Base-by-base conservation (phyloP, 2,888 invertebrate species). In the Lycocerus yunnanus region DNA sequence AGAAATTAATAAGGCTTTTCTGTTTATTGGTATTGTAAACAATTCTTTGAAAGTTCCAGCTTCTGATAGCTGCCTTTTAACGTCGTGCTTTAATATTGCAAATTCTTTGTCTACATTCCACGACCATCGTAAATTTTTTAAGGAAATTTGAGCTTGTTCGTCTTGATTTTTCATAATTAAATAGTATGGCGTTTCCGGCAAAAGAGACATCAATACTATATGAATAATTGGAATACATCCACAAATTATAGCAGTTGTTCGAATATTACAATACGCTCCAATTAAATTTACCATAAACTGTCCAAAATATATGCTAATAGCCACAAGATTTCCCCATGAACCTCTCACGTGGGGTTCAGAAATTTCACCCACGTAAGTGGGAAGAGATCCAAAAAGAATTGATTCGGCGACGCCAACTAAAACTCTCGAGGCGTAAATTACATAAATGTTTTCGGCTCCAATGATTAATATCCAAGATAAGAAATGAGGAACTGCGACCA, bases 121-220 rank as follows among this genome's bases (percentile, higher is more conserved):
- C 20, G 77, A 82, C 72, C 83, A 74, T 68, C 79, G 77, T 8
- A 85, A 70, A 69, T 71, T 78, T 61, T 78, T 79, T 66, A 85
- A 75, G 1, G 83, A 80, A 11, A 71, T 72, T 69, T 77, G 78
- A 2, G 85, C 85, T 61, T 82, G 79, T 1, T 81, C 82, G 11
- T 76, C 58, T 61, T 81, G 79, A 0, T 79, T 80, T 73, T 83
- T 81, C 78, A 81, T 83, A 4, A 84, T 72, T 16, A 79, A 80
- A 66, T 78, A 84, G 70, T 84, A 84, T 0, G 85, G 85, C 4
- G 83, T 80, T 87, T 93, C 93, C n/a, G 93, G 93, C 83, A 93
- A 87, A 83, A 90, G 90, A 8, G 65, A 11, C 84, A 92, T 90
- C 15, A 88, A 85, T 14, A 90, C 71, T 20, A 91, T 84, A 81